phyloP scores from a whole-genome alignment of 2,113 vertebrate genomes.

The Paraplagusia blochii region DNA sequence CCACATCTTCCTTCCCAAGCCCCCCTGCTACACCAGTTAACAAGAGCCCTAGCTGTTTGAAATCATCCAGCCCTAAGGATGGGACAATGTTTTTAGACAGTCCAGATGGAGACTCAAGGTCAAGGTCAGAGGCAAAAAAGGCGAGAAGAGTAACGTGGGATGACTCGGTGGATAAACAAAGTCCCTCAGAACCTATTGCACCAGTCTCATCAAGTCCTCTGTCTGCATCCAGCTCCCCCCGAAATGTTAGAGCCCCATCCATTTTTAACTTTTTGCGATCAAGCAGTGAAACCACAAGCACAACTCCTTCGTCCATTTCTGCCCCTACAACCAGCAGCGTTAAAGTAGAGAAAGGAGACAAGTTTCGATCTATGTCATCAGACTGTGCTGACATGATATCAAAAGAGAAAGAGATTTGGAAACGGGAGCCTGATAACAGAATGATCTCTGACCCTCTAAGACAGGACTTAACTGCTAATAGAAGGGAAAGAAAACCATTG shows the following conservation, averaged over 20 bases:
- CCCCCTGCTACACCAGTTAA: conserved; percentile 52
- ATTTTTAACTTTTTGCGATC: conserved; percentile 63
- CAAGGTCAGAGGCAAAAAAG: conserved; percentile 37
- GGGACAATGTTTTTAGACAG: conserved; percentile 41
- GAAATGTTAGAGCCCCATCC: conserved; percentile 31
- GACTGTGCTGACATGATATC: conserved; percentile 32
- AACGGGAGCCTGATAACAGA: conserved; percentile 8
- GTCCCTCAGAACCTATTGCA: conserved; percentile 12
- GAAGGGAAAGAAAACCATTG: conserved; percentile 36
- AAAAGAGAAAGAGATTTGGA: conserved; percentile 17
- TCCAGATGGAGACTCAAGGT: conserved; percentile 35
- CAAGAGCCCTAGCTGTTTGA: conserved; percentile 28
- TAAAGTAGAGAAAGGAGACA: conserved; percentile 34
- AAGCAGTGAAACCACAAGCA: conserved; percentile 27
- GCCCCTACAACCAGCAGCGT: conserved; percentile 29
- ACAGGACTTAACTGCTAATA: conserved; percentile 3
- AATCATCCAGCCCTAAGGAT: conserved; percentile 21
- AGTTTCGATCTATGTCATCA: conserved; percentile 43
- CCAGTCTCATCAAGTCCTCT: conserved; percentile 15
- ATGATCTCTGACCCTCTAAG: conserved; percentile 37
- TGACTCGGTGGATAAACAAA: conserved; percentile 44
- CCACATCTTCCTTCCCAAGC: conserved; percentile 32
- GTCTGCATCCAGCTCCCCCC: conserved; percentile 33
- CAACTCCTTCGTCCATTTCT: conserved; percentile 13
- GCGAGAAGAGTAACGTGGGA: conserved; percentile 57